Evolutionary conservation across 2,797 vertebrate species (phyloP), one percentile per base, ranked within the genome.

Genomic region (Ciconia nigra): DNA sequence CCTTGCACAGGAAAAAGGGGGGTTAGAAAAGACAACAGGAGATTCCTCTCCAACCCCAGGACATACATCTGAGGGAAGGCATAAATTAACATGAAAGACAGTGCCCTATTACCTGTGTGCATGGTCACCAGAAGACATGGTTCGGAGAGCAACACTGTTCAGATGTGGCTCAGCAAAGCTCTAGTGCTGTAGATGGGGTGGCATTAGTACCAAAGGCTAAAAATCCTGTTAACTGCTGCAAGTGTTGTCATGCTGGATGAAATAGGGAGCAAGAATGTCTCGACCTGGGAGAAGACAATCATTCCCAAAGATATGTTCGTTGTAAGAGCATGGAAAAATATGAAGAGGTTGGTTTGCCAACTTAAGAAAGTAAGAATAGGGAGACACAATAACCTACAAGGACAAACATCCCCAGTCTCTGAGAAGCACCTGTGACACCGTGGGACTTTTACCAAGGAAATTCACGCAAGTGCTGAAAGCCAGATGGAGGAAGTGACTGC

Each of bases 231-330:
- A 80, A 37, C 17, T 87, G 62, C 65, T 92, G 35, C 67, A 83
- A 55, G 11, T 58, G 6, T 17, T 89, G 46, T 41, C 29, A 76
- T 0, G 1, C 10, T 73, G 79, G 70, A 54, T 87, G 37, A 85
- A 21, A 66, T 0, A n/a, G 10, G 13, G 14, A 89, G 31, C 10
- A 80, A 14, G 13, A 6, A 24, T 5, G 4, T 35, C 37, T 63
- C 0, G 0, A 15, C 28, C 3, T 74, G 24, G 25, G 26, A 87
- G 15, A 91, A 55, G 46, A 84, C 54, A 78, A 2, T 9, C 14
- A 55, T 46, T 78, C 44, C 37, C 65, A 63, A 65, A 65, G 31
- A 26, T 4, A 35, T 8, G 10, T 12, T 65, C 69, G 57, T 74
- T 61, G n/a, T 49, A 7, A 24, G 21, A 72, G 41, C 20, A 49